phyloP scores from a whole-genome alignment of 1,140 invertebrate genomes.

The Radopholus similis region DNA sequence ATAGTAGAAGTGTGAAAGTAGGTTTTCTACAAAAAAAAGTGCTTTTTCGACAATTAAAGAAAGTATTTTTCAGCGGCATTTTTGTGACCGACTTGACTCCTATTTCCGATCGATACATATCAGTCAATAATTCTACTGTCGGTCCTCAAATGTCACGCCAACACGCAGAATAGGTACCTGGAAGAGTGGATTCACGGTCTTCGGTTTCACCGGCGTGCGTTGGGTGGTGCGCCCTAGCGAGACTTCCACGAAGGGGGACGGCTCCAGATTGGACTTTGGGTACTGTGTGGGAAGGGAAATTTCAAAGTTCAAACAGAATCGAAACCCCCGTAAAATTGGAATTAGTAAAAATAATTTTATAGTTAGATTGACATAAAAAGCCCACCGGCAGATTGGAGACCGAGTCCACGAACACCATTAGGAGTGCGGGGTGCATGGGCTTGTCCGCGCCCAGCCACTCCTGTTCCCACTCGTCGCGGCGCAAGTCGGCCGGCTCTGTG shows the following conservation, averaged over 20 bases:
- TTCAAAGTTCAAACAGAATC: neutral
- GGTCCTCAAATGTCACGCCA: too few relatives aligned
- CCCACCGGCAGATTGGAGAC: constrained; percentile 49
- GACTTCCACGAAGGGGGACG: constrained; percentile 56
- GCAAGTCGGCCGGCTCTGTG: constrained; percentile 24
- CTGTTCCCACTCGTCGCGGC: constrained; percentile 23
- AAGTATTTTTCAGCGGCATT: too few relatives aligned
- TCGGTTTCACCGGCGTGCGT: constrained; percentile 53
- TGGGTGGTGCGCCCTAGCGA: constrained; percentile 47
- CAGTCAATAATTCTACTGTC: too few relatives aligned
- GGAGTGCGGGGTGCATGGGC: constrained; percentile 51
- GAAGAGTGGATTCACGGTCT: constrained; percentile 46
- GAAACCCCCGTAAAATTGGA: neutral
- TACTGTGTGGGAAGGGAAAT: constrained; percentile 19
- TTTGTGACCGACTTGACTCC: too few relatives aligned
- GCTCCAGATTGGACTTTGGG: constrained; percentile 51
- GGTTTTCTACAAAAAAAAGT: too few relatives aligned
- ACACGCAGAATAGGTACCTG: too few relatives aligned
- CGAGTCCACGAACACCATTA: constrained; percentile 56
- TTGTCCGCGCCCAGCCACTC: constrained; percentile 55
- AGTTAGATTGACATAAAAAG: constrained; percentile 4
- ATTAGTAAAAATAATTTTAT: neutral
- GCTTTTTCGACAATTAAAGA: too few relatives aligned
- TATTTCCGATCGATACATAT: too few relatives aligned
- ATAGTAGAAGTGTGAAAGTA: neutral